Evolutionary conservation across 2,113 vertebrate species (phyloP).

Genomic region (Chaetura pelagica): DNA sequence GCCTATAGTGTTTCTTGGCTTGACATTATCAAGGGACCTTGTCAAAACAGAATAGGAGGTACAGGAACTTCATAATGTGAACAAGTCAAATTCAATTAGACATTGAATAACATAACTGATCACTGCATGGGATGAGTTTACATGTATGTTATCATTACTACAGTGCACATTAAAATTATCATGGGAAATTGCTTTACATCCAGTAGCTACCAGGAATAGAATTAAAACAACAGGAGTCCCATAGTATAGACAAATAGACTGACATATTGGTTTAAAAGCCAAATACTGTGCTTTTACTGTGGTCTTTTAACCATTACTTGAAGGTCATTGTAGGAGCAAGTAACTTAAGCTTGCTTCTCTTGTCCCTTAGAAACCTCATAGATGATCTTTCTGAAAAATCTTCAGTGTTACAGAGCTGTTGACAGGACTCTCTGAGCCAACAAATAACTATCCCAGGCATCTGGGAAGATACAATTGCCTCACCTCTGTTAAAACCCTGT

Average conservation of each 20-base stretch:
- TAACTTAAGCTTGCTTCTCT: background rate
- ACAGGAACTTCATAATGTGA: background rate
- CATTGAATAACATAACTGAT: background rate
- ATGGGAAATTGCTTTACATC: background rate
- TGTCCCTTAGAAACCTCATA: background rate
- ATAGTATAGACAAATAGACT: background rate
- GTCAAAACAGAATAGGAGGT: background rate
- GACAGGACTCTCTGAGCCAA: background rate
- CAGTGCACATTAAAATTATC: background rate
- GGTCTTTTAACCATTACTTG: background rate
- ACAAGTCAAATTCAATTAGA: background rate
- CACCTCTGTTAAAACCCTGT: background rate
- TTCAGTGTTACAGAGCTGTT: background rate
- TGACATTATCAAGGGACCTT: background rate
- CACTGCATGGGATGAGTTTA: background rate
- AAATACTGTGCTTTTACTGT: background rate
- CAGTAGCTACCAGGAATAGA: background rate
- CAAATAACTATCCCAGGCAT: background rate
- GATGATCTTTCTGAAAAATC: background rate
- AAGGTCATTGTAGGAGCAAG: background rate
- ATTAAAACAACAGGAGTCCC: background rate
- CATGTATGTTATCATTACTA: background rate
- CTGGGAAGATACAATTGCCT: background rate
- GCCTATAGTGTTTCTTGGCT: background rate
- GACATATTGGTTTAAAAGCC: background rate